Conservation (phyloP, 2,888 invertebrate genomes). For the Prenolepis imparis region DNA sequence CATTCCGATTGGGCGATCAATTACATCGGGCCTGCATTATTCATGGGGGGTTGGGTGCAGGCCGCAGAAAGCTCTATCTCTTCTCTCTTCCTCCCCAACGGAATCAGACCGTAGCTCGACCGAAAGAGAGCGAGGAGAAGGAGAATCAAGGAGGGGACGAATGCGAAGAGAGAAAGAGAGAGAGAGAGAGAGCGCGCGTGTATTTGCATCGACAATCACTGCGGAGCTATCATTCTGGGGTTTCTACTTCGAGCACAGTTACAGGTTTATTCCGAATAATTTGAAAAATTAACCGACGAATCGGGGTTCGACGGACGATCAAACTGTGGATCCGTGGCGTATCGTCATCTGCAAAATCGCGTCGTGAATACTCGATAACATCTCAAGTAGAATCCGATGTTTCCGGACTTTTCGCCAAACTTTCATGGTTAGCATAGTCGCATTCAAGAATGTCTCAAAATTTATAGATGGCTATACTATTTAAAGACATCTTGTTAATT, state of each 20-base stretch:
- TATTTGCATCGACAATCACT: constrained; percentile 85
- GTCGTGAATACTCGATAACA: constrained; percentile 42
- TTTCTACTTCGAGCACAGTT: constrained; percentile 73
- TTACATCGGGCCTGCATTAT: constrained; percentile 85
- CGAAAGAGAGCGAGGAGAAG: constrained; percentile 60
- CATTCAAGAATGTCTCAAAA: constrained; percentile 4
- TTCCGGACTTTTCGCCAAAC: constrained; percentile 22
- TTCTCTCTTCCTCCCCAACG: constrained; percentile 67
- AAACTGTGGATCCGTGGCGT: constrained; percentile 24
- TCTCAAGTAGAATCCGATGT: constrained; percentile 43
- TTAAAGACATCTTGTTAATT: neutral
- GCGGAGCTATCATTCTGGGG: constrained; percentile 78
- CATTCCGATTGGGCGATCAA: constrained; percentile 86
- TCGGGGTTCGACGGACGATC: constrained; percentile 34
- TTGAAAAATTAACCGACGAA: constrained; percentile 75
- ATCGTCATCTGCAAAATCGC: constrained; percentile 41
- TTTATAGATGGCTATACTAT: neutral
- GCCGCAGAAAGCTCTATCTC: constrained; percentile 84
- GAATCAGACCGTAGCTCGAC: constrained; percentile 79
- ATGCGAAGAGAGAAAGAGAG: constrained; percentile 64
- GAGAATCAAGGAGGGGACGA: constrained; percentile 25
- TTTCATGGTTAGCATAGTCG: constrained; percentile 29
- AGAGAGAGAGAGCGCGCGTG: constrained; percentile 72
- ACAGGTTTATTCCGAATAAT: constrained; percentile 77
- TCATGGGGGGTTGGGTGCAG: constrained; percentile 84